Evolutionary conservation across 2,888 invertebrate genomes (phyloP), one percentile per base, ranked within the genome.

Genomic region (Protodeltote pygarga): DNA sequence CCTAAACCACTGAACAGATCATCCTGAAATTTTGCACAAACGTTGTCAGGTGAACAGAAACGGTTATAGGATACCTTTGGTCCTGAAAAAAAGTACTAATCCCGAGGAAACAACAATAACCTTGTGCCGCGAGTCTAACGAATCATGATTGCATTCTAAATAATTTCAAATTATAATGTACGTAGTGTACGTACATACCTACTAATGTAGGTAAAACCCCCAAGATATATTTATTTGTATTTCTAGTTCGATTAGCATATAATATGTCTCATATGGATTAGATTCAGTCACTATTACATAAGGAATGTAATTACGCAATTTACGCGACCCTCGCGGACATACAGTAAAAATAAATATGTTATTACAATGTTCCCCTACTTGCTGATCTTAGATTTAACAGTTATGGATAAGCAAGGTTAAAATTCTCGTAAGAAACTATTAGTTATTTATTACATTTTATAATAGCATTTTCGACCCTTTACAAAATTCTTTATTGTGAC

Each of bases 301-400:
- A 62, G 63, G 69, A 70, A 73, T 69, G 73, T 59, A 73, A 73
- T 73, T 71, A 73, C 58, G 44, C 33, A 27, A 19, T 14, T 14
- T 8, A 8, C 14, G 20, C 33, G 25, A 27, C 55, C 53, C 54
- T 48, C 21, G 42, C 29, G 39, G 53, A n/a, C 21, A 34, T 24
- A 48, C 49, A 37, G 51, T 42, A 40, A 46, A 68, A 57, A 65
- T 64, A 71, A 71, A 73, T 71, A 61, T 71, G 63, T 70, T 51
- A 67, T 71, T 50, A 58, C 46, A 42, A 35, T 34, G 51, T 45
- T 29, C 62, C 54, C 57, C 40, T 41, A 19, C 27, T 45, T 37
- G 50, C 8, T 20, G 13, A 5, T n/a, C 42, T 33, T 29, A 32
- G 54, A 67, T 46, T 42, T 39, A 3, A 8, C 20, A n/a, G 11